Evolutionary conservation across 2,113 vertebrate species (phyloP).

Genomic region (Sander vitreus): DNA sequence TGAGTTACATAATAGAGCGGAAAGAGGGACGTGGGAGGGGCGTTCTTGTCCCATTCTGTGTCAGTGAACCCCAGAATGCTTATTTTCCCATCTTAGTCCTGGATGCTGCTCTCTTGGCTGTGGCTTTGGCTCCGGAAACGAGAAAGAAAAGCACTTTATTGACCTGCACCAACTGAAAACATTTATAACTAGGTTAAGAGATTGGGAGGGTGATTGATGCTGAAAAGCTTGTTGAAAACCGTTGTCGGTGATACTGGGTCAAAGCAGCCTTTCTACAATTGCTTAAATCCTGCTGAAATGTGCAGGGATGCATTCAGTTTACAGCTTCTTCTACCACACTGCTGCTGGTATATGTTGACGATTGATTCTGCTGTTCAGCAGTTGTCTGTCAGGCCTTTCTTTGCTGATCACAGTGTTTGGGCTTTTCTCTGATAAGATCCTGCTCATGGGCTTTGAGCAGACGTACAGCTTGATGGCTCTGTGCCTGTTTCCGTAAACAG

Average conservation of each 20-base stretch:
- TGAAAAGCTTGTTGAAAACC: constrained; percentile 8
- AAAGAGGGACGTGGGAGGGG: constrained; percentile 64
- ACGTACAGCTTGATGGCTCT: constrained; percentile 37
- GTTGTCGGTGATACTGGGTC: not conserved
- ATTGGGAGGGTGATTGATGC: not conserved
- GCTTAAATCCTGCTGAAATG: not conserved
- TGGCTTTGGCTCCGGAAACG: constrained; percentile 48
- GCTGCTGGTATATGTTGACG: constrained; percentile 18
- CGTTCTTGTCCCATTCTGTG: constrained; percentile 60
- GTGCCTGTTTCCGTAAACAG: constrained; percentile 73
- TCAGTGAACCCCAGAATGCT: constrained; percentile 73
- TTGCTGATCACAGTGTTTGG: constrained; percentile 43
- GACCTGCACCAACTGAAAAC: constrained; percentile 28
- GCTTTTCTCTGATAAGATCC: constrained; percentile 73
- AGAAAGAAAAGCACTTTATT: constrained; percentile 45
- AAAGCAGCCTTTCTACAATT: not conserved
- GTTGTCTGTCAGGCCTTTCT: constrained; percentile 52
- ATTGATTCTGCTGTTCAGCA: constrained; percentile 22
- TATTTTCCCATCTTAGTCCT: constrained; percentile 73
- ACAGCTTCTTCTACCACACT: constrained; percentile 5
- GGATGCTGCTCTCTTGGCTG: constrained; percentile 43
- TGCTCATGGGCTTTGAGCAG: constrained; percentile 25
- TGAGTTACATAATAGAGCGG: constrained; percentile 81
- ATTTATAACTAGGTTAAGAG: constrained; percentile 29
- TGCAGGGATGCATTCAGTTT: constrained; percentile 19